phyloP scores from a whole-genome alignment of 2,113 vertebrate species.

The Leuciscus idus region DNA sequence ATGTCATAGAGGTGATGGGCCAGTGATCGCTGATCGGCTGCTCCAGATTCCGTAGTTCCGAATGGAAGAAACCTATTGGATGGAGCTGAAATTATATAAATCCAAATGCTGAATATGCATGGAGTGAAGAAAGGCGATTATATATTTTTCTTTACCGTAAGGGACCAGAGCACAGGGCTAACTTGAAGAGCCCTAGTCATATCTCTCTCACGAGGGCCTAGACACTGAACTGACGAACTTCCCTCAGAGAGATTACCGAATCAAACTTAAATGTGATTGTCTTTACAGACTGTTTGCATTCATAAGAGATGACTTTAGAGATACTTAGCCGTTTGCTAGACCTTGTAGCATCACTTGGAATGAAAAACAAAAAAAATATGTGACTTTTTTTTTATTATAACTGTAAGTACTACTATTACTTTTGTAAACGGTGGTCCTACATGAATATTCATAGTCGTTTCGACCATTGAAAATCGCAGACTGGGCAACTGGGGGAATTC shows the following conservation, averaged over 20 bases:
- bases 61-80: constrained; percentile 44
- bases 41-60: background rate
- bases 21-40: constrained; percentile 75
- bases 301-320: constrained; percentile 65
- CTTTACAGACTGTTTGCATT: constrained; percentile 61
- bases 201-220: background rate
- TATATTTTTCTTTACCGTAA: constrained; percentile 28
- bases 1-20: constrained; percentile 96
- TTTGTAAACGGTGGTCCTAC: constrained; percentile 75
- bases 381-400: constrained; percentile 57
- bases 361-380: constrained; percentile 60
- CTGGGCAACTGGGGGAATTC: constrained; percentile 33
- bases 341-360: constrained; percentile 71
- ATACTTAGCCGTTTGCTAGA: constrained; percentile 72
- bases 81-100: constrained; percentile 54
- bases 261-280: constrained; percentile 34
- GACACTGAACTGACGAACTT: background rate
- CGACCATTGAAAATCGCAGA: constrained; percentile 41
- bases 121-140: constrained; percentile 51
- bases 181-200: constrained; percentile 15
- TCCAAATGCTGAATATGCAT: constrained; percentile 67
- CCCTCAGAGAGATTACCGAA: background rate
- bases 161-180: constrained; percentile 55
- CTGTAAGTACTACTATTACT: constrained; percentile 69
- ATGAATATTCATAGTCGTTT: constrained; percentile 63